Conservation (phyloP, 1,140 invertebrate species). For the Bombus picipes region DNA sequence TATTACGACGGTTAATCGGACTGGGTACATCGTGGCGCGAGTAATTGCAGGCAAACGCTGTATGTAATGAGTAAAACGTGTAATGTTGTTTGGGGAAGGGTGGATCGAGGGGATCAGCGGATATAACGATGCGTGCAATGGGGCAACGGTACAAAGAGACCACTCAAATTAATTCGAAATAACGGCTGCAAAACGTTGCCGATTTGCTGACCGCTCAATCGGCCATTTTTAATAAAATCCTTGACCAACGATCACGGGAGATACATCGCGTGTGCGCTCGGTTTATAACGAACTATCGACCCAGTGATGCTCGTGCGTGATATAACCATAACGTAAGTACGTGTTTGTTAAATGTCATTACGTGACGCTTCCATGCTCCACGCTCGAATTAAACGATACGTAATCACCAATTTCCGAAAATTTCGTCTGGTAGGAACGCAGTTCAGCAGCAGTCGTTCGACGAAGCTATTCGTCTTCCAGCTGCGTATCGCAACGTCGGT, state of each 20-base stretch:
- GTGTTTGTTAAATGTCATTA: slow-evolving; percentile 25
- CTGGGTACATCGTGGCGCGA: neutral
- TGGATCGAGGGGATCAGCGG: neutral
- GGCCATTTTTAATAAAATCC: slow-evolving; percentile 14
- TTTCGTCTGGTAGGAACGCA: slow-evolving; percentile 24
- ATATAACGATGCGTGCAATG: neutral
- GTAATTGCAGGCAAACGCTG: slow-evolving; percentile 37
- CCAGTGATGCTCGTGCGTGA: neutral
- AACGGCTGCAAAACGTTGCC: slow-evolving; percentile 10
- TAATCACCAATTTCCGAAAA: slow-evolving; percentile 44
- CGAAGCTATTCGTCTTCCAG: neutral
- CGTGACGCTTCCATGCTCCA: neutral
- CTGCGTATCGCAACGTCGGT: neutral
- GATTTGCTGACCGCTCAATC: neutral
- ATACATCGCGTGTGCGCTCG: neutral
- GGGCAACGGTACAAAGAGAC: neutral
- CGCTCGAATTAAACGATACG: slow-evolving; percentile 40
- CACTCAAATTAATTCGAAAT: slow-evolving; percentile 30
- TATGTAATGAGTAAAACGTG: slow-evolving; percentile 33
- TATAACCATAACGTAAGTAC: slow-evolving; percentile 7
- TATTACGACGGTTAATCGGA: slow-evolving; percentile 45
- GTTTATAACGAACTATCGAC: slow-evolving; percentile 1
- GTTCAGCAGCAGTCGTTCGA: neutral
- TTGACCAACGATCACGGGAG: neutral
- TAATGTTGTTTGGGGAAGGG: slow-evolving; percentile 9